Evolutionary conservation across 1,140 invertebrate genomes (phyloP).

Genomic region (Calycopis cecrops): DNA sequence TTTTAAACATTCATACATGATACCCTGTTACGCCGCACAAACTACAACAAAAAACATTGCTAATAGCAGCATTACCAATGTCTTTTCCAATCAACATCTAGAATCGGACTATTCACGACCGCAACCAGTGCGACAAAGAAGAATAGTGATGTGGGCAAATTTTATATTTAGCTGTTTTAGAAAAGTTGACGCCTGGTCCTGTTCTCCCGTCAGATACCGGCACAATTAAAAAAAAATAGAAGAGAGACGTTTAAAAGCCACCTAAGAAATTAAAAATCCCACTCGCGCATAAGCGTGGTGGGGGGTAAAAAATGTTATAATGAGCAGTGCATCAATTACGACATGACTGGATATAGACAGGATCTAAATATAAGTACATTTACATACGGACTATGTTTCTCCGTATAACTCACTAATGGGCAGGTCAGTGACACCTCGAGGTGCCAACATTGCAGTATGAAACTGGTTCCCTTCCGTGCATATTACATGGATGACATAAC

Average conservation of each 20-base stretch:
- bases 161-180: too few relatives aligned
- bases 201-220: too few relatives aligned
- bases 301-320: constrained; percentile 21
- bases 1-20: too few relatives aligned
- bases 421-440: constrained; percentile 22
- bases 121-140: too few relatives aligned
- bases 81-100: too few relatives aligned
- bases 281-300: constrained; percentile 1
- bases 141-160: too few relatives aligned
- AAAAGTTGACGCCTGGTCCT: too few relatives aligned
- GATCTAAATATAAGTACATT: constrained; percentile 1
- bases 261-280: not conserved
- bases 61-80: too few relatives aligned
- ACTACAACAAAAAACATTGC: too few relatives aligned
- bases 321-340: constrained; percentile 18
- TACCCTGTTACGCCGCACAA: too few relatives aligned
- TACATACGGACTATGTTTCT: not conserved
- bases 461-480: constrained; percentile 15
- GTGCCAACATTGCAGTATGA: constrained; percentile 25
- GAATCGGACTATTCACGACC: too few relatives aligned
- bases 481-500: constrained; percentile 9
- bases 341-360: not conserved
- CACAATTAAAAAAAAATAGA: too few relatives aligned
- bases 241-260: not conserved
- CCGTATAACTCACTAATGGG: not conserved